Evolutionary conservation across 2,797 vertebrate genomes (phyloP), one percentile per base, ranked within the genome.

Genomic region (Arremon aurantiirostris): DNA sequence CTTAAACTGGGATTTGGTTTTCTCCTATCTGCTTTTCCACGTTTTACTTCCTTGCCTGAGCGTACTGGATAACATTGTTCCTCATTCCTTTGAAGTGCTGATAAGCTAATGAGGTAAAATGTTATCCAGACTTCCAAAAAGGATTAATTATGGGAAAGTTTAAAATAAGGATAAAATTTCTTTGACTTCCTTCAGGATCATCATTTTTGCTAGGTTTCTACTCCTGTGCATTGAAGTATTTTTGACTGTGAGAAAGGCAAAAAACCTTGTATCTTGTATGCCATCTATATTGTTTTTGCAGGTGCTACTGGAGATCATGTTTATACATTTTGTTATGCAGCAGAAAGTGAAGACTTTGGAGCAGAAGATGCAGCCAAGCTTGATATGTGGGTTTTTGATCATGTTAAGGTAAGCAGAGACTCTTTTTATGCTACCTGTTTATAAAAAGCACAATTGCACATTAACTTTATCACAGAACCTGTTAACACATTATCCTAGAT

Each of bases 371-470:
- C 98, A 60, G 98, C 99, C 46, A 97, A 98, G 82, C 97, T 99
- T 73, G 99, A 99, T 91, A 98, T 90, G 2, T 99, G 99, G 99
- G 99, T 99, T 93, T 99, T 99, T 97, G 98, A 98, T 89, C 98
- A 98, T 95, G 98, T 99, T 89, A 99, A 99, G 98, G 99, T 99
- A 19, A 55, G 89, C 79, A 60, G 47, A 88, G 11, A 69, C 81
- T 70, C 47, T 41, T 77, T 66, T 39, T 55, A 19, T 82, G 22
- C 24, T 68, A 30, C 11, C 32, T 79, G 6, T 42, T 21, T 35
- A 23, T 82, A 47, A 69, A 82, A 76, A 69, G 14, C 22, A 61
- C 32, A 63, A 8, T 26, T n/a, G 44, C 17, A 16, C 44, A 8
- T 64, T 75, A 60, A 57, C 19, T 86, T 73, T 18, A 6, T 47